Percentiles rank a stretch among this genome's conserved stretches.
phyloP scores from a whole-genome alignment of 2,113 vertebrate species.

The Petromus typicus region DNA sequence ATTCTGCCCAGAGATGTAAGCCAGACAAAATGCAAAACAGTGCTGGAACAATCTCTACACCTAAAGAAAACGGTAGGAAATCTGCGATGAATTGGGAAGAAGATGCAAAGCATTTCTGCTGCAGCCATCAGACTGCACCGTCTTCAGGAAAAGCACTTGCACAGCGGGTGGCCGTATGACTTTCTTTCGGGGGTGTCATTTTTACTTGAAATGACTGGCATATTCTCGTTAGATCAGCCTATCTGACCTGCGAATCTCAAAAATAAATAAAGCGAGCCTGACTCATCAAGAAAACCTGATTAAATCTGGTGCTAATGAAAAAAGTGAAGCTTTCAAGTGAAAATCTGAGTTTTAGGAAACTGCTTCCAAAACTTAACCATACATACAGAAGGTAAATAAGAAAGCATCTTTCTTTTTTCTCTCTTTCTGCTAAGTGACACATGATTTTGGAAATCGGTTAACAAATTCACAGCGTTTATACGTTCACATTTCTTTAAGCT shows the following conservation, averaged over 20 bases:
- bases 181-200: not conserved
- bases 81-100: not conserved
- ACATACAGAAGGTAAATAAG: not conserved
- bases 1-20: not conserved
- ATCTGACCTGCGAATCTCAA: constrained; percentile 14
- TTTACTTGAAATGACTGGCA: constrained; percentile 43
- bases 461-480: not conserved
- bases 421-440: not conserved
- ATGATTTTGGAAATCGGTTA: not conserved
- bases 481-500: not conserved
- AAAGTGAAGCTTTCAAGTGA: constrained; percentile 3
- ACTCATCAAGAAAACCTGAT: not conserved
- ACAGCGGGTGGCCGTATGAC: rapidly evolving
- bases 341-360: constrained; percentile 15
- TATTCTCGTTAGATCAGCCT: not conserved
- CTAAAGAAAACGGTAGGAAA: constrained; percentile 2
- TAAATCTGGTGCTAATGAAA: not conserved
- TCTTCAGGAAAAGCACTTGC: not conserved
- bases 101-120: not conserved
- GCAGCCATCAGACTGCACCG: not conserved
- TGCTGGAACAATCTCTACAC: not conserved
- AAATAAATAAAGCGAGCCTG: constrained; percentile 16
- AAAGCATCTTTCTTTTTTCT: not conserved
- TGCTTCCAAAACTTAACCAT: not conserved
- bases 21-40: not conserved